A percentile compares a stretch with the other conserved stretches of the same genome.
phyloP scores from a whole-genome alignment of 2,113 vertebrate genomes.

The Castor canadensis region DNA sequence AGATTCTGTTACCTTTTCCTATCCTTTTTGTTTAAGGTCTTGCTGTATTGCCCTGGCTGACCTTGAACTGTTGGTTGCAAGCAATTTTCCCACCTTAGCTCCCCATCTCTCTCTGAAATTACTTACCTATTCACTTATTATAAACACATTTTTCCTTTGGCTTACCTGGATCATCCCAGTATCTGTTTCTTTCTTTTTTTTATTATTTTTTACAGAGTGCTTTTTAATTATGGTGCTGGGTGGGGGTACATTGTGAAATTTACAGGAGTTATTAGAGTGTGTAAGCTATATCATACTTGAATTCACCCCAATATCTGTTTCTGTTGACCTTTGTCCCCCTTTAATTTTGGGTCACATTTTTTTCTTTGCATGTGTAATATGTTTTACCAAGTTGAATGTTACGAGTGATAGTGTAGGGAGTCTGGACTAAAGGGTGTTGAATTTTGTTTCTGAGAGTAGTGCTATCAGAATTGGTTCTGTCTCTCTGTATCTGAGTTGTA shows the following conservation, averaged over 20 bases:
- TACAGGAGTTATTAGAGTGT: too few relatives aligned
- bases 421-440: not conserved
- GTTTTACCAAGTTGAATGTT: not conserved
- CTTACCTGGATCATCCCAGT: not conserved
- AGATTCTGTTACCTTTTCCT: not conserved
- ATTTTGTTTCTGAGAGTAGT: not conserved
- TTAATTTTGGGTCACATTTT: not conserved
- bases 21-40: too few relatives aligned
- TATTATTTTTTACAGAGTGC: too few relatives aligned
- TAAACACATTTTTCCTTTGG: not conserved
- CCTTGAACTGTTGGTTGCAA: too few relatives aligned
- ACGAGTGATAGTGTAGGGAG: not conserved
- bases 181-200: too few relatives aligned
- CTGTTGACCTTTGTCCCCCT: not conserved
- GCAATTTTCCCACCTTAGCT: too few relatives aligned
- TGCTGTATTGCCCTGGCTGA: not conserved
- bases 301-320: not conserved
- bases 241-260: too few relatives aligned
- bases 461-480: not conserved
- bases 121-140: not conserved
- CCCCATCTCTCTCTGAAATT: not conserved
- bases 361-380: not conserved
- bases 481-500: not conserved
- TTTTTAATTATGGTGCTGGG: too few relatives aligned
- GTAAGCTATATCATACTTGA: too few relatives aligned